Percentiles rank a stretch among this genome's conserved stretches.
Evolutionary conservation across 2,888 invertebrate genomes (phyloP).

Genomic region (Ctenicera cuprea): DNA sequence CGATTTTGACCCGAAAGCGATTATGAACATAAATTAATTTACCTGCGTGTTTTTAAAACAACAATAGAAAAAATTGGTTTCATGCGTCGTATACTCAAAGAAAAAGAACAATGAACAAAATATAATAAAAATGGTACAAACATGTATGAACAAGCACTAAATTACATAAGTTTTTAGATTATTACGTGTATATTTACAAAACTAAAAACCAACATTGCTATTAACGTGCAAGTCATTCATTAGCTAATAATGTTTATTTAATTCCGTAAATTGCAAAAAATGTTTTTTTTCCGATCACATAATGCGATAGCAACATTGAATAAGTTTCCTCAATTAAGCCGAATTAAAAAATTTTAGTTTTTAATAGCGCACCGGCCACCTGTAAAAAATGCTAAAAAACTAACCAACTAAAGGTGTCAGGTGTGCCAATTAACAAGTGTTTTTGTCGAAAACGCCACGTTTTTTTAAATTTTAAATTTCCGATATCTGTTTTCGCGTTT

Average conservation of each 20-base stretch:
- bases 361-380: not conserved
- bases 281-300: not conserved
- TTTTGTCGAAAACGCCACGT: not conserved
- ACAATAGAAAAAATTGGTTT: too few species aligned
- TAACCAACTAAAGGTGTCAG: not conserved
- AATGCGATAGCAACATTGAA: not conserved
- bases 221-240: too few species aligned
- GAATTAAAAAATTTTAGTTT: not conserved
- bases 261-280: not conserved
- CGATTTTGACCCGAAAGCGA: too few species aligned
- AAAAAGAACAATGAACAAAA: too few species aligned
- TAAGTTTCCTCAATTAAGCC: slow-evolving; percentile 4
- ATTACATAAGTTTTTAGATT: too few species aligned
- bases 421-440: slow-evolving; percentile 11
- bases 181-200: too few species aligned
- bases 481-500: not conserved
- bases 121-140: too few species aligned
- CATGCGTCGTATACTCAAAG: too few species aligned
- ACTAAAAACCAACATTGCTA: too few species aligned
- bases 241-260: slow-evolving; percentile 1
- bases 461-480: slow-evolving; percentile 8
- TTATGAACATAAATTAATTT: too few species aligned
- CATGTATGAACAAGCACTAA: too few species aligned
- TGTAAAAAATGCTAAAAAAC: not conserved
- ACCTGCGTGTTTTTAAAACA: too few species aligned